phyloP scores from a whole-genome alignment of 2,888 invertebrate genomes.

The Steinernema carpocapsae region DNA sequence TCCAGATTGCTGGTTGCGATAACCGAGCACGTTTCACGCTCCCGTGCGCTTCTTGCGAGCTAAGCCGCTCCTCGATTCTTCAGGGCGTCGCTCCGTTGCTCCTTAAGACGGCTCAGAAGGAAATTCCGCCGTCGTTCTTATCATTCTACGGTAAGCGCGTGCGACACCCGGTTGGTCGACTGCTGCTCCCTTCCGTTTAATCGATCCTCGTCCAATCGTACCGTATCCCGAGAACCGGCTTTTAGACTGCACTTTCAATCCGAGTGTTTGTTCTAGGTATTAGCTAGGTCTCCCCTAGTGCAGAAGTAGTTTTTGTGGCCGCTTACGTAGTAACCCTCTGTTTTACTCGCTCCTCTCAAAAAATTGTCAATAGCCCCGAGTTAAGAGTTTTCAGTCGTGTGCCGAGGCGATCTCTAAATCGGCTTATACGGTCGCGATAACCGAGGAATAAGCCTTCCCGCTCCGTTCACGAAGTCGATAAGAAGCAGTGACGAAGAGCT shows the following conservation, averaged over 20 bases:
- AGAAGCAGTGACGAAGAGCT: too few relatives aligned
- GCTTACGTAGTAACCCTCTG: neutral
- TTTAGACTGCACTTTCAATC: neutral
- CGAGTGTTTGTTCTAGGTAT: neutral
- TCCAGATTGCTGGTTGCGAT: constrained; percentile 1
- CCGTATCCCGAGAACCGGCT: neutral
- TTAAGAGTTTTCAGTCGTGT: constrained; percentile 1
- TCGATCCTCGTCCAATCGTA: too few relatives aligned
- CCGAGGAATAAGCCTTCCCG: neutral
- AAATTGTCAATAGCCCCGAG: neutral
- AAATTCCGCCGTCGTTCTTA: neutral
- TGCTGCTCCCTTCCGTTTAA: neutral
- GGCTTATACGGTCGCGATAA: constrained; percentile 29
- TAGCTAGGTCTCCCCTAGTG: neutral
- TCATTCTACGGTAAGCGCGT: constrained; percentile 27
- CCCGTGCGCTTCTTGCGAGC: constrained; percentile 6
- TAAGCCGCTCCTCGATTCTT: neutral
- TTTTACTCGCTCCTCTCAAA: neutral
- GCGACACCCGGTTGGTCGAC: constrained; percentile 10
- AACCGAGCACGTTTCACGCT: neutral
- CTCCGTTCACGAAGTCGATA: neutral
- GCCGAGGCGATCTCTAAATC: constrained; percentile 17
- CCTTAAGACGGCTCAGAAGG: neutral
- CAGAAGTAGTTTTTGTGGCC: neutral
- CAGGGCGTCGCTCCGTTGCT: neutral